These are phyloP conservation scores for Botrylloides violaceus DNA, from an alignment of 23 tunicate species.

Conservation along the genomic window DNA sequence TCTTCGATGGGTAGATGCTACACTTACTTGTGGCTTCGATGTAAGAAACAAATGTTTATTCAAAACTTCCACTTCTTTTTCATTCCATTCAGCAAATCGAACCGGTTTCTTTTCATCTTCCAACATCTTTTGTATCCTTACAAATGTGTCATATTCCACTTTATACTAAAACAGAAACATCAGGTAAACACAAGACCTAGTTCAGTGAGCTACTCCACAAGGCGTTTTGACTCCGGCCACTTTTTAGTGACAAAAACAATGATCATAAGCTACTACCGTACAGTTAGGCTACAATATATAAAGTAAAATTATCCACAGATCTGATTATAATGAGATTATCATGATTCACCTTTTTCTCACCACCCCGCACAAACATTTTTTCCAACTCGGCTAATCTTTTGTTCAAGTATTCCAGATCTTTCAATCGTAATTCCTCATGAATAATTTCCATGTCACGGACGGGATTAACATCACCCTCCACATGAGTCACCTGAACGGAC, in stretches of 20 bases:
- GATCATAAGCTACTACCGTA: too few species aligned
- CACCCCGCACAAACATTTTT: conserved; percentile 82
- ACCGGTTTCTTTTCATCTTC: conserved; percentile 86
- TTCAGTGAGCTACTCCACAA: too few species aligned
- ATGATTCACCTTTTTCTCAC: conserved; percentile 65
- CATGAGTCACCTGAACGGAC: conserved; percentile 75
- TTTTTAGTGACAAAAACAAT: too few species aligned
- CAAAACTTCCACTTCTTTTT: conserved; percentile 87
- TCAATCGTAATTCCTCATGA: conserved; percentile 86
- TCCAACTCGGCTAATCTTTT: conserved; percentile 84
- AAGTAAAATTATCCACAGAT: too few species aligned
- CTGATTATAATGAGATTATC: too few species aligned
- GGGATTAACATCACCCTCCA: conserved; percentile 97
- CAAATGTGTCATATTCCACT: conserved; percentile 74
- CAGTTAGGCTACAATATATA: too few species aligned
- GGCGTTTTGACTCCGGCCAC: too few species aligned
- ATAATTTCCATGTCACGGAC: conserved; percentile 91
- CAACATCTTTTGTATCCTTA: conserved; percentile 44
- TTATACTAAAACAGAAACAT: conserved; percentile 72
- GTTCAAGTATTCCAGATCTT: conserved; percentile 81
- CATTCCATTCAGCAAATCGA: conserved; percentile 81
- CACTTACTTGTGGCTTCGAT: conserved; percentile 89
- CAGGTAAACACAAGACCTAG: too few species aligned
- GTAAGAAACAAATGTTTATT: conserved; percentile 97
- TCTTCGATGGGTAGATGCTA: too few species aligned